Evolutionary conservation across 2,888 invertebrate species (phyloP).

Genomic region (Cephus runcator): DNA sequence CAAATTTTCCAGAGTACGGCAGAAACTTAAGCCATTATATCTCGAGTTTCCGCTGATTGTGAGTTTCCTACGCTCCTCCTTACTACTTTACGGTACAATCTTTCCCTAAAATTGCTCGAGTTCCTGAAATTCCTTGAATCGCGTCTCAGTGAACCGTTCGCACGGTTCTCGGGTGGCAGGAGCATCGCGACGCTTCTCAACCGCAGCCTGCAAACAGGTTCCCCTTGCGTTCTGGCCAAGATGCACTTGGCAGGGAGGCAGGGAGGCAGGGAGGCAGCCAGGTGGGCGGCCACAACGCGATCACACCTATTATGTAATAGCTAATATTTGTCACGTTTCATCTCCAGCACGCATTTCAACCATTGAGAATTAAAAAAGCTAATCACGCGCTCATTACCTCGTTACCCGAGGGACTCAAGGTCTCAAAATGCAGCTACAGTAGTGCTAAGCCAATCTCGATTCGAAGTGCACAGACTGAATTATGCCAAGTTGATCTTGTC

Average conservation of each 20-base stretch:
- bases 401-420: slow-evolving; percentile 44
- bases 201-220: slow-evolving; percentile 41
- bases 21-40: slow-evolving; percentile 56
- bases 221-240: slow-evolving; percentile 5
- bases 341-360: slow-evolving; percentile 54
- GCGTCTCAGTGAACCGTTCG: background rate
- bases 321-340: slow-evolving; percentile 62
- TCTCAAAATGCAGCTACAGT: too few species aligned
- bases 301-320: slow-evolving; percentile 38
- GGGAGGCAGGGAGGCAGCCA: slow-evolving; percentile 27
- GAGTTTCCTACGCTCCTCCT: slow-evolving; percentile 28
- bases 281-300: slow-evolving; percentile 35
- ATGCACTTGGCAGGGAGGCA: slow-evolving; percentile 32
- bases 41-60: slow-evolving; percentile 22
- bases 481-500: too few species aligned
- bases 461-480: too few species aligned
- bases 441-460: too few species aligned
- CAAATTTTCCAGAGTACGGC: slow-evolving; percentile 51
- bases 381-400: slow-evolving; percentile 60
- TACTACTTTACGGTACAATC: slow-evolving; percentile 43
- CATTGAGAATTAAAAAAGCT: slow-evolving; percentile 56
- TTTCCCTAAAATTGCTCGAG: slow-evolving; percentile 23
- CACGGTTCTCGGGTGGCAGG: background rate
- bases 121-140: too few species aligned
- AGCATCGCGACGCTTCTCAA: background rate